Conservation (phyloP, 1,140 invertebrate genomes). For the Euglossa dilemma region DNA sequence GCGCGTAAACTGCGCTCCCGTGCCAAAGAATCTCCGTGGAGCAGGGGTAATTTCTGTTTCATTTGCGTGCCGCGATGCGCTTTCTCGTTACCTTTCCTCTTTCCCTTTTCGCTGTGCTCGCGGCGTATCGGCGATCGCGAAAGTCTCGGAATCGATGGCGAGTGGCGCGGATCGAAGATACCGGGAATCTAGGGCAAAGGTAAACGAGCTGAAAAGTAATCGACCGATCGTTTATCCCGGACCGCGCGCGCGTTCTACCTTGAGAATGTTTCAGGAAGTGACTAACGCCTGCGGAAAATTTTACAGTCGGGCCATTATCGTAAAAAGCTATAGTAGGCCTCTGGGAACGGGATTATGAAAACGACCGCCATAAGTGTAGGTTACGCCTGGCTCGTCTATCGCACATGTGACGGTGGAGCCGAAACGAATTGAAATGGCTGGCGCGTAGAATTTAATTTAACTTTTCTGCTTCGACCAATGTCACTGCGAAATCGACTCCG, state of each 20-base stretch:
- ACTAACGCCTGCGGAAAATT: slow-evolving; percentile 42
- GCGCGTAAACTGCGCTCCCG: neutral
- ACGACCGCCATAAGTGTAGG: slow-evolving; percentile 4
- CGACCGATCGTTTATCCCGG: neutral
- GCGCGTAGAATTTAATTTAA: slow-evolving; percentile 63
- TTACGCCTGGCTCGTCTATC: slow-evolving; percentile 20
- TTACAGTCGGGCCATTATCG: slow-evolving; percentile 48
- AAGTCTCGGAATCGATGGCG: neutral
- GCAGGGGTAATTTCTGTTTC: neutral
- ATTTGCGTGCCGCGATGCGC: neutral
- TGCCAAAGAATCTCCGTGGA: slow-evolving; percentile 27
- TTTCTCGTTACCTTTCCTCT: no score
- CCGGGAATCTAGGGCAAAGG: neutral
- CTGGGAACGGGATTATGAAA: slow-evolving; percentile 46
- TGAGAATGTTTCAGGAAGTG: slow-evolving; percentile 30
- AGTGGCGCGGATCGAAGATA: neutral
- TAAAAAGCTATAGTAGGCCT: slow-evolving; percentile 57
- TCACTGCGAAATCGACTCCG: slow-evolving; percentile 26
- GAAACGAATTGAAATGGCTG: slow-evolving; percentile 47
- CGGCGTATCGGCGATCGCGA: no score
- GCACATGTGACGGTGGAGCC: slow-evolving; percentile 9
- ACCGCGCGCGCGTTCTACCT: neutral
- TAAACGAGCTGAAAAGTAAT: slow-evolving; percentile 9
- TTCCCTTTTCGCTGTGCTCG: neutral
- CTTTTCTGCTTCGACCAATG: slow-evolving; percentile 51